Percentiles rank a stretch among this genome's conserved stretches.
Conservation (phyloP, 2,113 vertebrate genomes). For the Proterorhinus semilunaris region DNA sequence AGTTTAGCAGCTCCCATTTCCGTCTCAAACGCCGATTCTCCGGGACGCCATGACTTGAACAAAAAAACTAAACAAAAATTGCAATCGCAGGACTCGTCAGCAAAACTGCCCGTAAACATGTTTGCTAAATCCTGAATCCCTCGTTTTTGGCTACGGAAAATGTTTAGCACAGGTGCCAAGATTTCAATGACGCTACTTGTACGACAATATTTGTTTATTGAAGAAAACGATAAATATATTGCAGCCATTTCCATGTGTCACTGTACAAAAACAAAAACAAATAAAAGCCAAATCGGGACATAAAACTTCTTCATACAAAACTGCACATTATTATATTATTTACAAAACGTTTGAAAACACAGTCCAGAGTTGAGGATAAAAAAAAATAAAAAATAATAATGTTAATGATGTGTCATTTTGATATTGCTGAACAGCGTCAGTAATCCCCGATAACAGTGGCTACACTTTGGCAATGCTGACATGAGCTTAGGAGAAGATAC, state of each 20-base stretch:
- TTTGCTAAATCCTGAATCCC: too few species aligned
- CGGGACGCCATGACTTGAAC: too few species aligned
- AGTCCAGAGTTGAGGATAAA: neutral
- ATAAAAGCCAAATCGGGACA: neutral
- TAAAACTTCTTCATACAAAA: constrained; percentile 4
- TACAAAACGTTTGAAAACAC: neutral
- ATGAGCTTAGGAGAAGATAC: too few species aligned
- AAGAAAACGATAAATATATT: constrained; percentile 6
- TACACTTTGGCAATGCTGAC: too few species aligned
- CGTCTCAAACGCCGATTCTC: too few species aligned
- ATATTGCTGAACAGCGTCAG: neutral
- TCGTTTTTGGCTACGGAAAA: too few species aligned
- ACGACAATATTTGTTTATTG: neutral
- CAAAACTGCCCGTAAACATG: too few species aligned
- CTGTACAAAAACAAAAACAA: constrained; percentile 7
- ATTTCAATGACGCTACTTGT: too few species aligned
- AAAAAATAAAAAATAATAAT: neutral
- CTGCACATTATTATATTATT: neutral
- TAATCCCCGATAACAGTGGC: neutral
- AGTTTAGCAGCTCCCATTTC: too few species aligned
- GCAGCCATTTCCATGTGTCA: neutral
- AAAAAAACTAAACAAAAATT: too few species aligned
- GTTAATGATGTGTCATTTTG: neutral
- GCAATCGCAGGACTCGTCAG: too few species aligned
- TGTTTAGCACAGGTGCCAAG: too few species aligned